Base-by-base conservation (phyloP, 2,888 invertebrate species). In the Lutraria lutraria region DNA sequence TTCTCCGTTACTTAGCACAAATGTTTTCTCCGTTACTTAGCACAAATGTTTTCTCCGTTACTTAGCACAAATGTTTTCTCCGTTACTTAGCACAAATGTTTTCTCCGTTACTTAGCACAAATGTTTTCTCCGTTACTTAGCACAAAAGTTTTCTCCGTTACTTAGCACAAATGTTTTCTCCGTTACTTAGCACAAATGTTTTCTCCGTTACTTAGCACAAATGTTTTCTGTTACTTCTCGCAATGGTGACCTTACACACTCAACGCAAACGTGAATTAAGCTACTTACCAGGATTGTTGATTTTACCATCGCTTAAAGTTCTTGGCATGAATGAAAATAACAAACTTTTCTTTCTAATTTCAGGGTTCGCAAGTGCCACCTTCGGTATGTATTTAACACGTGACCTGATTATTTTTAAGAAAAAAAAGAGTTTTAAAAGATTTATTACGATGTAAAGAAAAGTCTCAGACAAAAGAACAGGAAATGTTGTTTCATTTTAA, bases 331-430 rank as follows among this genome's bases (percentile, higher is more conserved):
- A 56, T 56, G 6, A 16, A 15, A 76, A 0, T 76, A 34, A 76
- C 29, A 72, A 31, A 31, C 19, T 53, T 29, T 56, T 84, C 16
- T 54, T 84, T 84, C 72, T 34, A 53, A 16, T 84, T 84, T 54
- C 84, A 84, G 84, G 84, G 19, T 54, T 84, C 1, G 84, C 84
- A 0, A 76, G 53, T 21, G 54, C 76, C 19, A 54, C 84, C 15
- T 84, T 76, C 13, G 84, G 84, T 84, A 76, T 72, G 84, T 84
- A 52, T 15, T 8, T 0, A 34, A n/a, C 29, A 43, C 80, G n/a
- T 43, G 1, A 80, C 21, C 43, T n/a, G 19, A 34, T 6, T 34
- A 21, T 8, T 52, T n/a, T 43, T 15, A 16, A n/a, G 8, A 10
- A 16, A 34, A 21, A n/a, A 80, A 19, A 8, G n/a, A 19, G 0